phyloP scores from a whole-genome alignment of 2,888 invertebrate genomes.

The Amaurobius ferox region DNA sequence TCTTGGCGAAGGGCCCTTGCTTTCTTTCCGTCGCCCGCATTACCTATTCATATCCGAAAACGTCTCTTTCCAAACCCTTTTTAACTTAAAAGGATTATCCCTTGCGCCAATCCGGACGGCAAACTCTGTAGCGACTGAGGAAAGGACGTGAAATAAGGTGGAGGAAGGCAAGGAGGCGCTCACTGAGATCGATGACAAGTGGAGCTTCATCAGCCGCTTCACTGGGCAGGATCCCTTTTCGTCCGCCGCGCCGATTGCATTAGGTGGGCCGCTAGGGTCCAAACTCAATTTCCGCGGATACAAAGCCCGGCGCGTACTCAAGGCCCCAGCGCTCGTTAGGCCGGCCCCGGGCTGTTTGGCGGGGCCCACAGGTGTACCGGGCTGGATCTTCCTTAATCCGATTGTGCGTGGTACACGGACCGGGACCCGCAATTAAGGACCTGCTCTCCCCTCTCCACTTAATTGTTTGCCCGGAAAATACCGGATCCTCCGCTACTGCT shows the following conservation, averaged over 20 bases:
- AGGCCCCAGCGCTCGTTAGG: constrained; percentile 63
- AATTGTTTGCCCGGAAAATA: constrained; percentile 71
- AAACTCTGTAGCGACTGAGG: constrained; percentile 4
- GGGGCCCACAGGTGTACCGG: constrained; percentile 66
- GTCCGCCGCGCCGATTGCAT: constrained; percentile 62
- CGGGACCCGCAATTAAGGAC: constrained; percentile 65
- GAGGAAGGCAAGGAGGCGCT: neutral
- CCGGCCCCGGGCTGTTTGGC: constrained; percentile 60
- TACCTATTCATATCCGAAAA: constrained; percentile 3
- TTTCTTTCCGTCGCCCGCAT: neutral
- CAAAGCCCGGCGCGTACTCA: constrained; percentile 45
- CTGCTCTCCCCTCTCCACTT: constrained; percentile 32
- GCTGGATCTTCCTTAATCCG: constrained; percentile 61
- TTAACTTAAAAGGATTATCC: constrained; percentile 51
- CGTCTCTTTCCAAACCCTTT: neutral
- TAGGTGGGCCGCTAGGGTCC: constrained; percentile 52
- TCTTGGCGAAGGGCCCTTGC: neutral
- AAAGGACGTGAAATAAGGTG: neutral
- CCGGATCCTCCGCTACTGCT: constrained; percentile 12
- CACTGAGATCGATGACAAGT: constrained; percentile 63
- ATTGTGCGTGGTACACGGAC: constrained; percentile 47
- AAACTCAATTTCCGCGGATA: constrained; percentile 68
- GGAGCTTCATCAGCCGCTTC: constrained; percentile 46
- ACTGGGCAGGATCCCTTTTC: constrained; percentile 58
- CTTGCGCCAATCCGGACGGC: neutral